A percentile compares a stretch with the other conserved stretches of the same genome.
Evolutionary conservation across 2,797 vertebrate species (phyloP).

Genomic region (Rhinogobio ventralis): DNA sequence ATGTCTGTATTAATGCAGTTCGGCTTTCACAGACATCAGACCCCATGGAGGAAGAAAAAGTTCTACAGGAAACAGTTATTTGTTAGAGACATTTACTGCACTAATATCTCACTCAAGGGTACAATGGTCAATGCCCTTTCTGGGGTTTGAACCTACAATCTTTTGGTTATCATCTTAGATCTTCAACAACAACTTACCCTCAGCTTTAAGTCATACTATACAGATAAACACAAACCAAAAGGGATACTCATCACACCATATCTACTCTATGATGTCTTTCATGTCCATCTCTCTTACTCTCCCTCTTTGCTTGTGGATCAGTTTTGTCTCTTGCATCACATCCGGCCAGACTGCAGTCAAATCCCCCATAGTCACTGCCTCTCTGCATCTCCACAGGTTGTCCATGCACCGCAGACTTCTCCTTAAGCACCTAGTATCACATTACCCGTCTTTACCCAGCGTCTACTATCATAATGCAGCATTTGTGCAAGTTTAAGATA

Average conservation of each 20-base stretch:
- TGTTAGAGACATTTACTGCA: not conserved
- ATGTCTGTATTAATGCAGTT: not conserved
- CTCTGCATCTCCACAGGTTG: constrained; percentile 31
- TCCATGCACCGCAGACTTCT: not conserved
- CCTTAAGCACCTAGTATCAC: constrained; percentile 17
- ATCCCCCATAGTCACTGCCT: constrained; percentile 13
- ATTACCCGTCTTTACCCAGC: constrained; percentile 12
- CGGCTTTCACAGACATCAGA: not conserved
- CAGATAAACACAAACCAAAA: not conserved
- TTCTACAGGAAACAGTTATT: not conserved
- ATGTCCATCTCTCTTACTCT: constrained; percentile 34
- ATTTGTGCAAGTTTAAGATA: constrained; percentile 14
- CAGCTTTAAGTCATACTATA: not conserved
- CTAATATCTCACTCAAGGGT: not conserved
- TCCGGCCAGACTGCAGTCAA: constrained; percentile 31
- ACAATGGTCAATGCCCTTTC: not conserved
- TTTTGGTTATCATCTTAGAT: not conserved
- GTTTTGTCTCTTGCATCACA: constrained; percentile 28
- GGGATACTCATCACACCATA: not conserved
- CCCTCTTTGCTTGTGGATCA: not conserved
- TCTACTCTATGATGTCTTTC: not conserved
- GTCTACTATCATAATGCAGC: constrained; percentile 19
- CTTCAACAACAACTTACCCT: not conserved
- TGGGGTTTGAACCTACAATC: not conserved
- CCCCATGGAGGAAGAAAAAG: not conserved